A percentile compares a stretch with the other conserved stretches of the same genome.
Evolutionary conservation across 1,140 invertebrate genomes (phyloP).

Genomic region (Brachionus paranguensis): DNA sequence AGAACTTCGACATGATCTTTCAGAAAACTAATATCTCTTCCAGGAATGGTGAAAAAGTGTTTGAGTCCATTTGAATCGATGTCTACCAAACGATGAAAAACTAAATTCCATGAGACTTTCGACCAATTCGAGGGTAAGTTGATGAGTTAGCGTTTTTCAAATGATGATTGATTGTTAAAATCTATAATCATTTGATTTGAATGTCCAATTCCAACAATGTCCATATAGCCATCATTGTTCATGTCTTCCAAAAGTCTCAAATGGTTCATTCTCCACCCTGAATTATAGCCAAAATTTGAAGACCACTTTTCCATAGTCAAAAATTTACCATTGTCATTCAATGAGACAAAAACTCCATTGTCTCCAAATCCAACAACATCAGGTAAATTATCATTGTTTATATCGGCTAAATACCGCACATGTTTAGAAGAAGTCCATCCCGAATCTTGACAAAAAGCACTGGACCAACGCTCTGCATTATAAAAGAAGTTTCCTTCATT

Average conservation of each 20-base stretch:
- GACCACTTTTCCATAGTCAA: neutral
- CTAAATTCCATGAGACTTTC: neutral
- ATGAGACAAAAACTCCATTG: slow-evolving; percentile 11
- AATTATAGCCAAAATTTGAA: neutral
- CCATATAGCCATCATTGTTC: slow-evolving; percentile 1
- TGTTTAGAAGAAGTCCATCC: neutral
- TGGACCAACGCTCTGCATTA: slow-evolving; percentile 4
- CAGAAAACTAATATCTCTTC: neutral
- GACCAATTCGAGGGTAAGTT: neutral
- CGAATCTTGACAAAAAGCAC: slow-evolving; percentile 6
- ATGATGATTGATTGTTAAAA: slow-evolving; percentile 13
- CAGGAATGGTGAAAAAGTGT: neutral
- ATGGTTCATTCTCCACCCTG: neutral
- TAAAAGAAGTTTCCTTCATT: neutral
- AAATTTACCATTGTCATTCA: slow-evolving; percentile 2
- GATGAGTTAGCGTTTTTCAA: neutral
- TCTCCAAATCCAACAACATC: neutral
- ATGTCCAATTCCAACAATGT: neutral
- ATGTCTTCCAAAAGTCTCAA: slow-evolving; percentile 11
- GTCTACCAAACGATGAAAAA: neutral
- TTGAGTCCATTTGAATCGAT: neutral
- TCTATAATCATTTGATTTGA: neutral
- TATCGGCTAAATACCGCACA: neutral
- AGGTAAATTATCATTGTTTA: neutral
- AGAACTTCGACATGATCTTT: neutral